Percentiles rank a stretch among this genome's conserved stretches.
phyloP scores from a whole-genome alignment of 2,888 invertebrate genomes.

The Dione vanillae region DNA sequence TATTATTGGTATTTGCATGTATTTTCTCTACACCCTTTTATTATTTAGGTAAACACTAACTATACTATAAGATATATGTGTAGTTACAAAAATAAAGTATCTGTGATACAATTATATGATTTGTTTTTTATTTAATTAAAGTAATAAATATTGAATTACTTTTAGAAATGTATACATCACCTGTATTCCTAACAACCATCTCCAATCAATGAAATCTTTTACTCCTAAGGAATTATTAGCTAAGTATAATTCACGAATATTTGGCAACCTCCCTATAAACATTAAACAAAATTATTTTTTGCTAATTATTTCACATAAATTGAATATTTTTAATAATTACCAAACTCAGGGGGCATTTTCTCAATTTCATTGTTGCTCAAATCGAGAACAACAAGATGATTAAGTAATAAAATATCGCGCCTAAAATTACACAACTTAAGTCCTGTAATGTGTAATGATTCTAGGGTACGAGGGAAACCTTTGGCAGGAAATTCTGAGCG shows the following conservation, averaged over 20 bases:
- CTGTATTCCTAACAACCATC: slow-evolving; percentile 85
- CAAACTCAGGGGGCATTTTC: slow-evolving; percentile 88
- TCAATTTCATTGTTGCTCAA: slow-evolving; percentile 89
- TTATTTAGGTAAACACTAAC: background rate
- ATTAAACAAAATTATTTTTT: background rate
- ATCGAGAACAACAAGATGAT: slow-evolving; percentile 87
- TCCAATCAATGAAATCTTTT: slow-evolving; percentile 84
- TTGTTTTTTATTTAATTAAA: too few relatives aligned
- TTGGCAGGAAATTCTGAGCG: slow-evolving; percentile 88
- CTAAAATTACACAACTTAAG: slow-evolving; percentile 87
- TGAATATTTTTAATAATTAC: slow-evolving; percentile 57
- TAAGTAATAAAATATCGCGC: slow-evolving; percentile 87
- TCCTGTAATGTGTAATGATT: slow-evolving; percentile 85
- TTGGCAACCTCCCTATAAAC: slow-evolving; percentile 79
- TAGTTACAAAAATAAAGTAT: background rate
- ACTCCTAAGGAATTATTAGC: slow-evolving; percentile 86
- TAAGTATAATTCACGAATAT: slow-evolving; percentile 86
- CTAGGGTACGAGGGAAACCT: slow-evolving; percentile 89
- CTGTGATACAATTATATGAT: background rate
- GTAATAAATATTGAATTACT: too few relatives aligned
- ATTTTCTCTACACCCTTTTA: background rate
- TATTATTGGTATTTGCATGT: background rate
- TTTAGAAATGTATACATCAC: slow-evolving; percentile 51
- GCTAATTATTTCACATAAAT: background rate
- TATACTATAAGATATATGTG: background rate